phyloP scores from a whole-genome alignment of 2,113 vertebrate genomes.

The Hippocampus abdominalis region DNA sequence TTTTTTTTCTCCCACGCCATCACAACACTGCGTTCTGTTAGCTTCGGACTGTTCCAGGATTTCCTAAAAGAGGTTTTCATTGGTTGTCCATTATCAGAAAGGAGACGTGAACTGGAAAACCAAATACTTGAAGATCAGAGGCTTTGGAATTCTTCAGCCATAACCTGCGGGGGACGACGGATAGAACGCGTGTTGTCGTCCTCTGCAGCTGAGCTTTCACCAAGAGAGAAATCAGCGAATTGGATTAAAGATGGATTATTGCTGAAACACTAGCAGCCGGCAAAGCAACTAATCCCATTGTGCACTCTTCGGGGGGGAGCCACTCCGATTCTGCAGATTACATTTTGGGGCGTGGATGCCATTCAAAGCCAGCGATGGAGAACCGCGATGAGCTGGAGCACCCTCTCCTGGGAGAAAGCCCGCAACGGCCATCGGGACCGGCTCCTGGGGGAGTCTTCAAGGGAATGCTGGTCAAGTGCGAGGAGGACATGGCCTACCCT shows the following conservation, averaged over 20 bases:
- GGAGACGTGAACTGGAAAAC: not conserved
- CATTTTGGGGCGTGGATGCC: constrained; percentile 24
- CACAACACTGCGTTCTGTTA: not conserved
- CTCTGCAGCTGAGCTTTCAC: constrained; percentile 10
- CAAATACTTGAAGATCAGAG: not conserved
- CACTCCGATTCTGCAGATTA: constrained; percentile 39
- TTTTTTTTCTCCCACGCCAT: too few species aligned
- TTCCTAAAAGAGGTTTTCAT: not conserved
- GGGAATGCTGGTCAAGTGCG: constrained; percentile 65
- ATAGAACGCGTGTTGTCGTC: not conserved
- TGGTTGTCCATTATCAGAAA: not conserved
- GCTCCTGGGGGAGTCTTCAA: constrained; percentile 50
- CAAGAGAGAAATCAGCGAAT: constrained; percentile 55
- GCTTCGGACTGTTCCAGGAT: not conserved
- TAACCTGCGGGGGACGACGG: not conserved
- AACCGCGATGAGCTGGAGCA: constrained; percentile 73
- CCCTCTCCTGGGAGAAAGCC: constrained; percentile 68
- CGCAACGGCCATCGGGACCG: constrained; percentile 30
- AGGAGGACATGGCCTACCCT: constrained; percentile 68
- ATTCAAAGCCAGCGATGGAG: constrained; percentile 59
- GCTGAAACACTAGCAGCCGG: constrained; percentile 35
- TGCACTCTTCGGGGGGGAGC: constrained; percentile 23
- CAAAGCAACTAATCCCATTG: constrained; percentile 45
- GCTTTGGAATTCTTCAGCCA: not conserved
- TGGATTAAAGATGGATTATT: constrained; percentile 64